Evolutionary conservation across 1,140 invertebrate species (phyloP), one percentile per base, ranked within the genome.

Genomic region (Bactericera cockerelli): DNA sequence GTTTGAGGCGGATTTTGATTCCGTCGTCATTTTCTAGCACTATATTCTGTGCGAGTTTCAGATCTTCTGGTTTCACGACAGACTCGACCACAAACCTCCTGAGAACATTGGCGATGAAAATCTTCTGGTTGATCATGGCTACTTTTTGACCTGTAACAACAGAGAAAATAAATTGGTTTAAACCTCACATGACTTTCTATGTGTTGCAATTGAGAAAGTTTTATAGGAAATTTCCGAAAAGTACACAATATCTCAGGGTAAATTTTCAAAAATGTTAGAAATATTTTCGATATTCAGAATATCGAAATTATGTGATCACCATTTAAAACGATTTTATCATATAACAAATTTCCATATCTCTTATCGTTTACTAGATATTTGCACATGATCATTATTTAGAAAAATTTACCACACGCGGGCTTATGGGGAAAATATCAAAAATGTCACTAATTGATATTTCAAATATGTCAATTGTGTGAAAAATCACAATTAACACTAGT

Each of bases 81-180:
- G 62, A 58, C 38, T n/a, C 21, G 14, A 63, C 13, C 26, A 42
- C 63, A 68, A 76, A 84, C 28, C 74, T 74, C 33, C 76, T 70
- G 13, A 84, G 69, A n/a, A 84, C 66, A 16, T 64, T 67, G 0
- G 69, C 63, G 14, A 73, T 39, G 1, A 80, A 65, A 2, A 74
- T 72, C 65, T 82, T 81, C 64, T 76, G 72, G 60, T 80, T 75
- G 66, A 79, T 70, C 65, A 76, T 67, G 1, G 79, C 81, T 68
- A 82, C 83, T 63, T 72, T 75, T 57, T 77, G 69, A 19, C 76
- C 75, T 75, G 61, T n/a, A 65, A 61, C 24, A 21, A 26, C 11
- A 60, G 42, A 49, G 42, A 49, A 22, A n/a, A 49, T 36, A 36
- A 36, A 36, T 36, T 36, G 16, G 16, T 36, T 11, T 36, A 11